These are phyloP conservation scores for Actias luna DNA, from an alignment of 2,888 invertebrate species.

Conservation along the genomic window DNA sequence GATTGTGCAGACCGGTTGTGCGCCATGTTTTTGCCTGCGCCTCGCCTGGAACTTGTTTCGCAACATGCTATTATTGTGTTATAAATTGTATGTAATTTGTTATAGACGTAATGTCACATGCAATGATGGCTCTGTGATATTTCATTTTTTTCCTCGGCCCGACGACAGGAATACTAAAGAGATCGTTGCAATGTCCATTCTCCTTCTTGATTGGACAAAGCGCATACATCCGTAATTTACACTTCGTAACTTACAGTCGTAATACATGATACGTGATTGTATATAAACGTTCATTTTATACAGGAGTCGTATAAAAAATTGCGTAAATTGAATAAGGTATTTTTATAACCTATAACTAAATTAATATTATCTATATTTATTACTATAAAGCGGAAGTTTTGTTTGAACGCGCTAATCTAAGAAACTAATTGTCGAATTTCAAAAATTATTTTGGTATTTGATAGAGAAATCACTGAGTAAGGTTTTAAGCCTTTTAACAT, in stretches of 20 bases:
- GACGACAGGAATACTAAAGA: background rate
- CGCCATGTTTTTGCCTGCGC: slow-evolving; percentile 37
- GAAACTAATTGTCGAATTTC: too few species aligned
- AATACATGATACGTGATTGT: too few species aligned
- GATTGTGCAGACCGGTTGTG: slow-evolving; percentile 39
- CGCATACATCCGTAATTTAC: background rate
- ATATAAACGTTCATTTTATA: background rate
- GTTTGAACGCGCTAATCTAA: too few species aligned
- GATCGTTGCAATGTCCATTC: background rate
- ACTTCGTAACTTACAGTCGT: background rate
- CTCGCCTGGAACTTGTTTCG: slow-evolving; percentile 40
- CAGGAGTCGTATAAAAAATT: too few species aligned
- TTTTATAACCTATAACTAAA: too few species aligned
- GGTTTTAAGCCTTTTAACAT: too few species aligned
- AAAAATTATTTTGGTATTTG: too few species aligned
- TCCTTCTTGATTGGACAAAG: background rate
- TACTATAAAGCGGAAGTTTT: too few species aligned
- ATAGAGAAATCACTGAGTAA: too few species aligned
- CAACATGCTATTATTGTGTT: slow-evolving; percentile 32
- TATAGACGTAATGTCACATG: slow-evolving; percentile 15
- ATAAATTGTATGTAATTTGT: slow-evolving; percentile 19
- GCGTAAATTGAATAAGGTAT: too few species aligned
- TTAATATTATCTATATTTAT: too few species aligned
- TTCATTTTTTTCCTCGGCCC: background rate
- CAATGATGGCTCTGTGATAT: slow-evolving; percentile 20